These are phyloP conservation scores for Grantiella picta DNA, from an alignment of 2,113 vertebrate species.

Conservation along the genomic window DNA sequence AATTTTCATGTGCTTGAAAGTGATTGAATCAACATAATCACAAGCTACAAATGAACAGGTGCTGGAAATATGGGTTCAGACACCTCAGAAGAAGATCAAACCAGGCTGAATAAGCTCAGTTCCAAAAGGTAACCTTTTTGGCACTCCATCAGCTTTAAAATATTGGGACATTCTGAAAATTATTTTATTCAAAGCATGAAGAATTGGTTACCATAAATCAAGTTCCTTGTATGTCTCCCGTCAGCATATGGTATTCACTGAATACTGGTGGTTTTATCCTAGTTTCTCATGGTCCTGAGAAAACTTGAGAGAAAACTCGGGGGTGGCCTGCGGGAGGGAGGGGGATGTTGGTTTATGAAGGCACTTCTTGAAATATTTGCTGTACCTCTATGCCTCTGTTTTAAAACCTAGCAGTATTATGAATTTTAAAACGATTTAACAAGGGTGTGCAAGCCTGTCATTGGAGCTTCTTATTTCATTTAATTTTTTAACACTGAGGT, in stretches of 20 bases:
- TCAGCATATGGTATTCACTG: background rate
- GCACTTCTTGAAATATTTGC: background rate
- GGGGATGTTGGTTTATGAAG: background rate
- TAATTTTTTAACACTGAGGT: background rate
- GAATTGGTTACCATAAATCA: background rate
- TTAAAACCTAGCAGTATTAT: background rate
- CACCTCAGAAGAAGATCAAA: background rate
- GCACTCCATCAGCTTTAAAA: background rate
- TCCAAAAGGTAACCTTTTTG: background rate
- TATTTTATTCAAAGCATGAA: background rate
- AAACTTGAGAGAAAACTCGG: background rate
- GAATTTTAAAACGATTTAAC: background rate
- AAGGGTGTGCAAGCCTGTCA: background rate
- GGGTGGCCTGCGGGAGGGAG: no score
- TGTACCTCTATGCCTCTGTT: background rate
- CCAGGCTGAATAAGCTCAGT: background rate
- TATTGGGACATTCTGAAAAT: background rate
- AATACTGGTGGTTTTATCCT: background rate
- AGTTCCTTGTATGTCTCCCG: background rate
- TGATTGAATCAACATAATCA: slow-evolving; percentile 24
- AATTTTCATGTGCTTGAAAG: background rate
- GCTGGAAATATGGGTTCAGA: background rate
- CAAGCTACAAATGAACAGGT: slow-evolving; percentile 13
- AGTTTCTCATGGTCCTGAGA: background rate
- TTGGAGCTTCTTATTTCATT: background rate